A percentile compares a stretch with the other conserved stretches of the same genome.
These are phyloP conservation scores for Radopholus similis DNA, from an alignment of 1,140 invertebrate genomes.

Conservation along the genomic window DNA sequence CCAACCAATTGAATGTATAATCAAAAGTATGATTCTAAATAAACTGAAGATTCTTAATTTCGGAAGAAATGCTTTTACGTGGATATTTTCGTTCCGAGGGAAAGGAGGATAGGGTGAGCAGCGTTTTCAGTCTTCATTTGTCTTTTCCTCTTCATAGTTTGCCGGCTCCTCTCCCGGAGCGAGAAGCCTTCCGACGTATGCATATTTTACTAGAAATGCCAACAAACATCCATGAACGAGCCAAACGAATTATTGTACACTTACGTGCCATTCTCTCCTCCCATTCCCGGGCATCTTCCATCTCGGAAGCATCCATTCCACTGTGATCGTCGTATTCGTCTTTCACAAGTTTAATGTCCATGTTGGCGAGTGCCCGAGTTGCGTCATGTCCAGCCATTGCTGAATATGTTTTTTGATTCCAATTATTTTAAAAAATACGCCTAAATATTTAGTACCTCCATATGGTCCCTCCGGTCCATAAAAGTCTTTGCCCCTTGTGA, in stretches of 20 bases:
- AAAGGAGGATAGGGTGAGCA: too few species aligned
- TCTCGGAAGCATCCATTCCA: slow-evolving; percentile 25
- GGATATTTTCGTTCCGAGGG: too few species aligned
- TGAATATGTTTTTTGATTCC: not conserved
- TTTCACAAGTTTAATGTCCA: slow-evolving; percentile 37
- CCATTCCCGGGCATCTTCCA: slow-evolving; percentile 44
- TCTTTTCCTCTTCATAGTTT: not conserved
- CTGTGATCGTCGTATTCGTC: slow-evolving; percentile 40
- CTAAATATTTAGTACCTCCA: not conserved
- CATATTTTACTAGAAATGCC: slow-evolving; percentile 40
- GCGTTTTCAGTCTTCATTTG: not conserved
- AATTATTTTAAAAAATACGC: not conserved
- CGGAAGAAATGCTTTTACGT: too few species aligned
- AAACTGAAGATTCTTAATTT: too few species aligned
- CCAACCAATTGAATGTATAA: too few species aligned
- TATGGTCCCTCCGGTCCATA: slow-evolving; percentile 43
- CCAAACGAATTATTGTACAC: not conserved
- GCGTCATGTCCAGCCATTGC: slow-evolving; percentile 44
- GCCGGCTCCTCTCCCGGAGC: slow-evolving; percentile 30
- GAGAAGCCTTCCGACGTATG: slow-evolving; percentile 36
- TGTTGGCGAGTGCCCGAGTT: slow-evolving; percentile 35
- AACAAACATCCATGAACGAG: not conserved
- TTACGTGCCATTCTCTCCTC: slow-evolving; percentile 28
- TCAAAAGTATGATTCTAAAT: too few species aligned
- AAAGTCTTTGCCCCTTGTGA: slow-evolving; percentile 42